Base-by-base conservation (phyloP, 2,888 invertebrate genomes). In the Drosophila eohydei region DNA sequence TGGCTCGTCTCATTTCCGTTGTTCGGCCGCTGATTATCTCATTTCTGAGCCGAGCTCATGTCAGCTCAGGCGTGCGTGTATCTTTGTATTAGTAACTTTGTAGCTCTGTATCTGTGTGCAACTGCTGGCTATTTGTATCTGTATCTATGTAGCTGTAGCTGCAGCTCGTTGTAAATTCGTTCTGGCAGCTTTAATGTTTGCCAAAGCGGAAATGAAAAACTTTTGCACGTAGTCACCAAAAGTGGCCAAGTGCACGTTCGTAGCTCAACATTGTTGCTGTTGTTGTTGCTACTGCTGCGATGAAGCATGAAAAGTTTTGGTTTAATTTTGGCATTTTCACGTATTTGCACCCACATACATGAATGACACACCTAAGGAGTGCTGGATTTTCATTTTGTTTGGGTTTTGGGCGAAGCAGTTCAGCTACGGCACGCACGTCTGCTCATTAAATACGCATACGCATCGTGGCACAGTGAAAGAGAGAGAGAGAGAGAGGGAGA, bases 271-370 rank as follows among this genome's bases (percentile, higher is more conserved):
- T 61, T 65, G 55, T 78, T 79, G 51, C 28, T 54, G 41, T 43
- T 48, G 46, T 14, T 48, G 55, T 34, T 36, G 26, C 41, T 66
- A 26, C 30, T 66, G 46, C 30, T 75, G 88, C 90, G 86, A 89
- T 87, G 83, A 89, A 88, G 86, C 86, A 88, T 89, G 90, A 87
- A 89, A 89, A 87, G 86, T 87, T 86, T 88, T 79, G 90, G 86
- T 88, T 87, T 89, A 89, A 86, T 89, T 87, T 89, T 81, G 90
- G 89, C 74, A 71, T 71, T 86, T 77, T 64, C 81, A 73, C 78
- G 74, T 78, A 71, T 68, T 77, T 69, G 54, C 68, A 69, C 68
- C 56, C 64, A 64, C 70, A 66, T 9, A 67, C 59, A 74, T 44
- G 62, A n/a, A 16, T 60, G 67, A 71, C 85, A 78, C 52, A 54